Conservation (phyloP, 2,113 vertebrate genomes). For the Charadrius vociferus region DNA sequence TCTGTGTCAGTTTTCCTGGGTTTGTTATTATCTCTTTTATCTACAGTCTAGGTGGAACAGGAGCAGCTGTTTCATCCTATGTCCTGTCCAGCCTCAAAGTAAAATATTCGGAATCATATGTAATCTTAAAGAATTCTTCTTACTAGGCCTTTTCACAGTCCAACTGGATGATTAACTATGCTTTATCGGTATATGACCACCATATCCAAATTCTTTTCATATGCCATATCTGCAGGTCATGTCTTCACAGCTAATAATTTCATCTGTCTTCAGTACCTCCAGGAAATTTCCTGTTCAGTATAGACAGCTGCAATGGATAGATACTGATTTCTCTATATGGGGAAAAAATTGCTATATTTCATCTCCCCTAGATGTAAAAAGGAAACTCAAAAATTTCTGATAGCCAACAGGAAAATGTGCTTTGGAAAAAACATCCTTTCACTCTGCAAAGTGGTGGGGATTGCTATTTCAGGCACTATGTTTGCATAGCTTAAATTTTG, state of each 20-base stretch:
- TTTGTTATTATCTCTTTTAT: not conserved
- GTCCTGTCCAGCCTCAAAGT: not conserved
- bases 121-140: not conserved
- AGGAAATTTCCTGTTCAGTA: conserved; percentile 44
- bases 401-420: not conserved
- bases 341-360: not conserved
- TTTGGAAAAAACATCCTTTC: not conserved
- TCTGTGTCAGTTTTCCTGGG: not conserved
- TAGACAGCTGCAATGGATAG: conserved; percentile 28
- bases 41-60: not conserved
- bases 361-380: not conserved
- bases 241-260: conserved; percentile 33
- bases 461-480: not conserved
- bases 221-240: conserved; percentile 9
- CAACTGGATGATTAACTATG: conserved; percentile 5
- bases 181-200: not conserved
- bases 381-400: not conserved
- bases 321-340: not conserved
- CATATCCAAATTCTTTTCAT: conserved; percentile 2
- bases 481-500: not conserved
- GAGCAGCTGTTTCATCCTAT: not conserved
- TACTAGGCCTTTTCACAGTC: not conserved
- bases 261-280: conserved; percentile 12
- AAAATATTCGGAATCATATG: not conserved
- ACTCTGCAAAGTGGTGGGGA: not conserved